Conservation (phyloP, 1,140 invertebrate genomes). For the Drosophila melanica region DNA sequence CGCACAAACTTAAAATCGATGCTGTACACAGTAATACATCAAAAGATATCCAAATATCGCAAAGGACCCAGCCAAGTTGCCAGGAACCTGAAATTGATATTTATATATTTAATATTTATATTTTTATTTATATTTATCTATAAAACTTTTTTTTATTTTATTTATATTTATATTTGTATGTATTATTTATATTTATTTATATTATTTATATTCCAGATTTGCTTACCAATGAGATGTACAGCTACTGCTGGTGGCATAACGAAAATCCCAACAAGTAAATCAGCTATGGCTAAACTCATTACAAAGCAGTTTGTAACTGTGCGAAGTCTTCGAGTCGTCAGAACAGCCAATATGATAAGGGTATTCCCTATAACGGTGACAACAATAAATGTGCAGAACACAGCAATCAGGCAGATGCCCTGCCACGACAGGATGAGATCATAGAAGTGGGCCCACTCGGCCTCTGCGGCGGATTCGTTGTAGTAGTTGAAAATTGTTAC, state of each 20-base stretch:
- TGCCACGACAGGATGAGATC: constrained; percentile 79
- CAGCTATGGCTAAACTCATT: constrained; percentile 95
- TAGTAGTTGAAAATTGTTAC: constrained; percentile 64
- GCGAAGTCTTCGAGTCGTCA: constrained; percentile 94
- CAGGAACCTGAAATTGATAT: constrained; percentile 87
- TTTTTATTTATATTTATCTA: neutral
- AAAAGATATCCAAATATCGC: constrained; percentile 95
- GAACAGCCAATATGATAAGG: constrained; percentile 94
- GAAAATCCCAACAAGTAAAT: constrained; percentile 95
- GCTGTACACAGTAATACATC: constrained; percentile 97
- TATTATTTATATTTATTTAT: neutral
- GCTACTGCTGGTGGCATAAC: constrained; percentile 97
- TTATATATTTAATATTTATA: neutral
- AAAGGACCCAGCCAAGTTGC: constrained; percentile 91
- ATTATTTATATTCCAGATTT: neutral
- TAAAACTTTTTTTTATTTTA: too few relatives aligned
- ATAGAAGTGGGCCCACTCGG: constrained; percentile 79
- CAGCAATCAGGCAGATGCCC: constrained; percentile 76
- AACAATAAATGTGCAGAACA: constrained; percentile 87
- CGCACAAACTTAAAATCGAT: constrained; percentile 90
- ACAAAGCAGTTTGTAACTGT: constrained; percentile 98
- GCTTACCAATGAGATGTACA: constrained; percentile 88
- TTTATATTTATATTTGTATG: neutral
- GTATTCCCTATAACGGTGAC: constrained; percentile 92
- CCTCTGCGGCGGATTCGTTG: constrained; percentile 73